Base-by-base conservation (phyloP, 2,113 vertebrate species). In the Andinoacara biseriatus region DNA sequence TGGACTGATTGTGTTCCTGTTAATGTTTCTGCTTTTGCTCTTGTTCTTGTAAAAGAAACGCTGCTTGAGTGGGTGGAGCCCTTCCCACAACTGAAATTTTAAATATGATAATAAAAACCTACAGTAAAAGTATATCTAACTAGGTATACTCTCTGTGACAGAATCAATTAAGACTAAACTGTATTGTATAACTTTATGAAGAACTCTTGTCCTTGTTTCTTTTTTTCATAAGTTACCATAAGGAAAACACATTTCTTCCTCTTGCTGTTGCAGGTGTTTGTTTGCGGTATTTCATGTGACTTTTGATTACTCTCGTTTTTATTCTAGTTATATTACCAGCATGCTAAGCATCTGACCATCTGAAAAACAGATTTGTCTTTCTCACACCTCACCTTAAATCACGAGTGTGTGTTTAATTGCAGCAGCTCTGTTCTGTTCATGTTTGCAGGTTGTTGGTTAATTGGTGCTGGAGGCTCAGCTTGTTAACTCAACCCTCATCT, bases 391-490 rank as follows among this genome's bases (percentile, higher is more conserved):
- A 79, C 58, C 77, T 58, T 72, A 72, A 72, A 49, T 72, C 29
- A 24, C n/a, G 67, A 72, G 49, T 77, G 63, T 57, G 18, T 65
- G 65, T 92, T 86, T 91, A 91, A 91, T 91, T 88, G 86, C 58
- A 52, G 78, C 72, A 61, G 74, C 38, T 84, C 78, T 74, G 58
- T 35, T 63, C 33, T 13, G 76, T 89, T 82, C 88, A 90, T 81
- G 90, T 84, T 83, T 87, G 85, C 83, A 76, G 58, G 65, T 85
- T 86, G 85, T 56, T 76, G 80, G 69, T 84, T 89, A 93, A 91
- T 89, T 89, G 86, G 78, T 58, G 83, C 87, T 79, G 62, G 82
- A 92, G 88, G 86, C 81, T 89, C 46, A 63, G 81, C 83, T 91
- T 54, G 62, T 90, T 89, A 91, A 81, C 58, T 89, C 81, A 40